Evolutionary conservation across 2,797 vertebrate species (phyloP), one percentile per base, ranked within the genome.

Genomic region (Microchirus variegatus): DNA sequence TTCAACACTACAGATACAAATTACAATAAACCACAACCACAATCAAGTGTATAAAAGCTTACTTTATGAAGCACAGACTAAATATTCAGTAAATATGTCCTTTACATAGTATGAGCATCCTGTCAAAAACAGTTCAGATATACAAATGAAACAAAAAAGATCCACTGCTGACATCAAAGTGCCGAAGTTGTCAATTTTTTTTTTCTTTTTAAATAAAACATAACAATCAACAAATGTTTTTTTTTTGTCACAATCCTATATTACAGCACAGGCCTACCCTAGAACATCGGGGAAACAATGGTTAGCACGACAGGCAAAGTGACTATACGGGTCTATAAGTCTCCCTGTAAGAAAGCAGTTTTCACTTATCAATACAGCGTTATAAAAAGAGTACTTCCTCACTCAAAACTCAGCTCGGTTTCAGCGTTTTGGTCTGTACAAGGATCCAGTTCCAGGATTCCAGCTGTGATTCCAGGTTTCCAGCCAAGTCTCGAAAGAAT

Each of bases 211-310:
- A 69, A 84, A 84, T 83, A 79, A 87, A 89, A 87, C 81, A 83
- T 72, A 87, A 81, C 82, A 80, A 83, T 83, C 40, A 87, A 87
- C 73, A 63, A 70, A 75, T 83, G 64, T 73, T 61, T 47, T 75
- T 73, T 61, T 47, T 75, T 87, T 67, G 59, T 87, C 89, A 93
- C 90, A 88, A 85, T 89, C 83, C 87, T 92, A 89, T 89, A 81
- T 87, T 90, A 93, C 86, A 92, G 89, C 88, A 88, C 90, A 89
- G 88, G 83, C 84, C 93, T 94, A 93, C 70, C 90, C 91, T 92
- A 94, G 83, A 76, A 93, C 86, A 90, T 81, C 37, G 81, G 87
- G 86, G 86, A 84, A 92, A 90, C 82, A 85, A 83, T 82, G 71
- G 80, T 91, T 87, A 92, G 90, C 87, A 92, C 91, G 81, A 93